Evolutionary conservation across 92 coral and sea anemone species (phyloP), one percentile per base, ranked within the genome.

Genomic region (Epizoanthus fatuus): DNA sequence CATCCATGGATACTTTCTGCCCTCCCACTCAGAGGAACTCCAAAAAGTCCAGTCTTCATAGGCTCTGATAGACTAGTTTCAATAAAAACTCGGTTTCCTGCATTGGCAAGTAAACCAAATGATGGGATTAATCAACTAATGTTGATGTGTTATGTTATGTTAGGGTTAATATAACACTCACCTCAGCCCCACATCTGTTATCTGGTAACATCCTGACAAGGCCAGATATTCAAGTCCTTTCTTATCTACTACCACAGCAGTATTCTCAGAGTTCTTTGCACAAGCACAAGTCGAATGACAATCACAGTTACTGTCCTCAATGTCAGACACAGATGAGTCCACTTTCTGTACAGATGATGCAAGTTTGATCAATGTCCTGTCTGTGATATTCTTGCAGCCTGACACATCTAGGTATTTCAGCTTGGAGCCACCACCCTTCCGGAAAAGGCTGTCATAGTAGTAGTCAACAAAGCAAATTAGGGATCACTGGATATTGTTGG

Each of bases 181-280:
- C 99, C 98, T 95, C 37, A 96, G 57, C 9, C 99, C 99, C 17
- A 80, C 90, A 65, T 97, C 98, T 73, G 99, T 97, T 47, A 97
- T 65, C 85, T 95, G 98, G 69, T 94, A 97, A 74, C 99, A 97
- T 4, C 99, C 99, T 67, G 99, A 97, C 79, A 97, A 69, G 14
- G 98, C 95, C 56, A 97, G 93, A 68, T 95, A 90, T 74, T 74
- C 86, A 51, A 97, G 91, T 54, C 94, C 91, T 59, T 89, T 84
- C 80, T 85, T 94, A 22, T 67, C 79, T 4, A n/a, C 38, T 13
- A 47, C 72, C 42, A 19, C 73, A 44, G 86, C 72, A 11, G 65
- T 56, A 13, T 51, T 5, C 56, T 74, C 58, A 9, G 13, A 40
- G 72, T 79, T 66, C 35, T 72, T 69, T 60, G 60, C 86, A 79